Evolutionary conservation across 1,140 invertebrate species (phyloP).

Genomic region (Probaryconus sp.): DNA sequence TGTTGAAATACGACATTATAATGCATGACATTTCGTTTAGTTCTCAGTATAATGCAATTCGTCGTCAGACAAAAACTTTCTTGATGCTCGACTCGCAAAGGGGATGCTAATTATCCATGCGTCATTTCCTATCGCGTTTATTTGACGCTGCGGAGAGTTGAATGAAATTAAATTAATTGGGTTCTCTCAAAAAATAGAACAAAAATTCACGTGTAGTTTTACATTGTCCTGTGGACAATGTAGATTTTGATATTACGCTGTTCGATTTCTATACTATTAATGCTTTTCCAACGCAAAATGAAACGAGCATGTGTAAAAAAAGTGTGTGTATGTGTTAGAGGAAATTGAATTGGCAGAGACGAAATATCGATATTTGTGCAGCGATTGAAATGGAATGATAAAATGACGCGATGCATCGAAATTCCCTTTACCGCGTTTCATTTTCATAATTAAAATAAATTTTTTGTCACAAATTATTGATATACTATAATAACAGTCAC

Average conservation of each 20-base stretch:
- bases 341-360: conserved; percentile 4
- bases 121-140: conserved; percentile 1
- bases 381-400: conserved; percentile 1
- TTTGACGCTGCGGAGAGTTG: background rate
- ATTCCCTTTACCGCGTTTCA: background rate
- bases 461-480: background rate
- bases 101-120: background rate
- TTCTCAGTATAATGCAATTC: background rate
- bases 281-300: conserved; percentile 2
- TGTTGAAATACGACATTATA: background rate
- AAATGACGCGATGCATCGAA: background rate
- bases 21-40: background rate
- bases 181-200: background rate
- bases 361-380: conserved; percentile 3
- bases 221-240: background rate
- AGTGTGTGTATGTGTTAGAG: background rate
- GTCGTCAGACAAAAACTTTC: background rate
- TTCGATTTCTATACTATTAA: conserved; percentile 7
- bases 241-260: background rate
- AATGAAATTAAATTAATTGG: background rate
- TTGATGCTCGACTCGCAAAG: background rate
- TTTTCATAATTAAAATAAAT: conserved; percentile 1
- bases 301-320: conserved; percentile 5
- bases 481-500: background rate
- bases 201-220: background rate